Evolutionary conservation across 2,797 vertebrate genomes (phyloP).

Genomic region (Urophycis tenuis): DNA sequence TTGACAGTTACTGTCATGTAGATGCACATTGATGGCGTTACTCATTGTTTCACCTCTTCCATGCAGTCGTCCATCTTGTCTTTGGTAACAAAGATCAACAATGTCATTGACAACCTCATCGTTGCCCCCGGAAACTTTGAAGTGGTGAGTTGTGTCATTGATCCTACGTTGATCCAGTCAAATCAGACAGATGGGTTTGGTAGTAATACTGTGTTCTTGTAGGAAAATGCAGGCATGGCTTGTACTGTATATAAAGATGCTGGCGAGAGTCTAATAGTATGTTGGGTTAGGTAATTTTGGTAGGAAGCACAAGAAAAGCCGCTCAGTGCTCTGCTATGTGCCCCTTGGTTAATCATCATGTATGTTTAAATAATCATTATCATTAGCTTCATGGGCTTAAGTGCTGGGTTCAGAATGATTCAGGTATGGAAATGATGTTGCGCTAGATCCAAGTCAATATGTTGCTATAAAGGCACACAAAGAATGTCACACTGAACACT

Average conservation of each 20-base stretch:
- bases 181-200: not conserved
- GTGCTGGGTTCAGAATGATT: not conserved
- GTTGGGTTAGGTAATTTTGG: not conserved
- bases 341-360: no score
- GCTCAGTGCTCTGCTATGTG: not conserved
- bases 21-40: not conserved
- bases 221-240: not conserved
- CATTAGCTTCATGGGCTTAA: not conserved
- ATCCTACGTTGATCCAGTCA: not conserved
- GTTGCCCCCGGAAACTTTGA: slow-evolving; percentile 95
- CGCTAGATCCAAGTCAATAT: not conserved
- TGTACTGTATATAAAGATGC: not conserved
- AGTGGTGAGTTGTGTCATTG: slow-evolving; percentile 77
- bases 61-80: slow-evolving; percentile 91
- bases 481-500: not conserved
- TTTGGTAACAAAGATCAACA: slow-evolving; percentile 97
- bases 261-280: not conserved
- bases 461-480: not conserved
- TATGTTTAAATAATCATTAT: no score
- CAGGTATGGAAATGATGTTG: not conserved
- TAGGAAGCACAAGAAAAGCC: not conserved
- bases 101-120: slow-evolving; percentile 94
- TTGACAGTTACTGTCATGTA: not conserved
- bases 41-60: slow-evolving; percentile 8
- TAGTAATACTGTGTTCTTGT: not conserved